Evolutionary conservation across 2,888 invertebrate species (phyloP).

Genomic region (Polymixis flavicincta): DNA sequence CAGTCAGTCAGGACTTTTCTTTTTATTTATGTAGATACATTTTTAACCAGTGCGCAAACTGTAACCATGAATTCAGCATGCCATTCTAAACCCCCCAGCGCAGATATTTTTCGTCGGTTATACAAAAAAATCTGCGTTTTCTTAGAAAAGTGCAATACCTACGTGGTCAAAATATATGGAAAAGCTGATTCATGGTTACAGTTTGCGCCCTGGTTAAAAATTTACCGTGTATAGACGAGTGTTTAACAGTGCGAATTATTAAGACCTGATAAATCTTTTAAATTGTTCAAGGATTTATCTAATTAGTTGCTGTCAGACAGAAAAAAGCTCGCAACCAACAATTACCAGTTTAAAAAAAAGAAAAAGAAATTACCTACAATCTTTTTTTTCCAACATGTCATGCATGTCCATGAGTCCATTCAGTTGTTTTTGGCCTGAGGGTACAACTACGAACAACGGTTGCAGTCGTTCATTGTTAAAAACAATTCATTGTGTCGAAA

Average conservation of each 20-base stretch:
- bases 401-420: slow-evolving; percentile 48
- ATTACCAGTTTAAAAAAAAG: slow-evolving; percentile 24
- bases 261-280: background rate
- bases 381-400: slow-evolving; percentile 32
- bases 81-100: no score
- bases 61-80: no score
- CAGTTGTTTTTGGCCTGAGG: slow-evolving; percentile 47
- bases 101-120: no score
- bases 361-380: slow-evolving; percentile 7
- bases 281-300: background rate
- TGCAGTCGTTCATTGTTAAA: slow-evolving; percentile 61
- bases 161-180: no score
- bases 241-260: background rate
- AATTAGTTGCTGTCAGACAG: background rate
- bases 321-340: slow-evolving; percentile 6
- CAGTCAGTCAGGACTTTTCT: no score
- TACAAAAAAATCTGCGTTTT: no score
- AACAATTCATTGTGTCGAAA: slow-evolving; percentile 73
- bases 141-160: no score
- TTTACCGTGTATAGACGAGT: no score
- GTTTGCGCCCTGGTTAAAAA: no score
- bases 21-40: no score
- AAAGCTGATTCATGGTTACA: no score
- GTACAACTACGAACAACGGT: slow-evolving; percentile 47
- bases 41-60: no score